phyloP scores from a whole-genome alignment of 2,888 invertebrate genomes.

The Latrodectus elegans region DNA sequence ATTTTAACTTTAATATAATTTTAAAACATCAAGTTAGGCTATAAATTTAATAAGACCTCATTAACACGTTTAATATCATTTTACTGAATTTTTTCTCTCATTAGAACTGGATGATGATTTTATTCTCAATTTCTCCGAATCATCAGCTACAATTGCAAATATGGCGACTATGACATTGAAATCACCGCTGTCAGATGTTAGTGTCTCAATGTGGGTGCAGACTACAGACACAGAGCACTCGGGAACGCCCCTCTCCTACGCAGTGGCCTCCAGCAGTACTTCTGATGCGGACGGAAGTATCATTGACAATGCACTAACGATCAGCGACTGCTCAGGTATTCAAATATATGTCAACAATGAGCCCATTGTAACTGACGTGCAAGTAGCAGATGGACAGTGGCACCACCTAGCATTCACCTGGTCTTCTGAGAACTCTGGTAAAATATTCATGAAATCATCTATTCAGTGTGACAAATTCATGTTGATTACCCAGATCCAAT shows the following conservation, averaged over 20 bases:
- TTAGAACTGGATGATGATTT: conserved; percentile 51
- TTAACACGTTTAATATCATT: too few relatives aligned
- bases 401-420: conserved; percentile 63
- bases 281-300: background rate
- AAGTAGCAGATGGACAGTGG: conserved; percentile 60
- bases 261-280: conserved; percentile 26
- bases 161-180: conserved; percentile 33
- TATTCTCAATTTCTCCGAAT: conserved; percentile 43
- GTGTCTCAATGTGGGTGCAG: conserved; percentile 62
- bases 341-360: conserved; percentile 61
- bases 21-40: too few relatives aligned
- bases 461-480: background rate
- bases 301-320: conserved; percentile 54
- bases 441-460: background rate
- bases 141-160: conserved; percentile 39
- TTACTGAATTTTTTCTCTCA: background rate
- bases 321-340: conserved; percentile 49
- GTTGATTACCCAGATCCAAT: background rate
- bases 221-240: conserved; percentile 37
- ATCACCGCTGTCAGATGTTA: conserved; percentile 37
- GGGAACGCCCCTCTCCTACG: conserved; percentile 61
- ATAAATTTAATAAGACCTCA: background rate
- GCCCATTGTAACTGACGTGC: conserved; percentile 52
- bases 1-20: too few relatives aligned
- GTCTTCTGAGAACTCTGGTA: conserved; percentile 59